Evolutionary conservation across 2,888 invertebrate species (phyloP), one percentile per base, ranked within the genome.

Genomic region (Iselma pallidipennis): DNA sequence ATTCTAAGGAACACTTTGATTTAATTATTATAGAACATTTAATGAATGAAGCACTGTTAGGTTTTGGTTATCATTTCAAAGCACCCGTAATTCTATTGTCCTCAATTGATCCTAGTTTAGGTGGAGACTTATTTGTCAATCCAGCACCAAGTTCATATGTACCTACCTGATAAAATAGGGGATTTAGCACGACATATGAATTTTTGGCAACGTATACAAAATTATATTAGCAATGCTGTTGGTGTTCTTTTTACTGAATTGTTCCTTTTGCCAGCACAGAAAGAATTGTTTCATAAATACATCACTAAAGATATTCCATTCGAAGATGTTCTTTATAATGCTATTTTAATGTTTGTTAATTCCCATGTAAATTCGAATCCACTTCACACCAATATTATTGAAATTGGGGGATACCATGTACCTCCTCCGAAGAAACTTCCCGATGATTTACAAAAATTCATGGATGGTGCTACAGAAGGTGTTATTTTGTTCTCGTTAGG

Each of bases 361-460:
- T 75, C 76, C 0, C 87, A 88, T 70, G 82, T 82, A 55, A 65
- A 76, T 4, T 79, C 85, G 0, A 74, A 79, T 14, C 86, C 87
- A 0, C 78, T 83, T 42, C 79, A 85, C 2, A 87, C 87, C 0
- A 85, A 84, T 71, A 79, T 85, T 63, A 76, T 87, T 1, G 85
- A 86, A 71, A 81, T 87, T 53, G 87, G 87, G 10, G 87, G 87
- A 48, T 71, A 83, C 50, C 87, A 87, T 49, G 65, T 78, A 7
- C 52, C 71, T 51, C 66, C 71, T 4, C 71, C 76, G 0, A 74
- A 76, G 63, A 65, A 67, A 57, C 55, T 78, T 19, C 72, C 72
- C 1, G 51, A 66, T 37, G 72, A 74, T 55, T 55, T 74, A 7
- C 66, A 74, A 60, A 48, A 66, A 31, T 67, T 65, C 50, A 49